phyloP scores from a whole-genome alignment of 2,113 vertebrate species.

The Gasterosteus nipponicus region DNA sequence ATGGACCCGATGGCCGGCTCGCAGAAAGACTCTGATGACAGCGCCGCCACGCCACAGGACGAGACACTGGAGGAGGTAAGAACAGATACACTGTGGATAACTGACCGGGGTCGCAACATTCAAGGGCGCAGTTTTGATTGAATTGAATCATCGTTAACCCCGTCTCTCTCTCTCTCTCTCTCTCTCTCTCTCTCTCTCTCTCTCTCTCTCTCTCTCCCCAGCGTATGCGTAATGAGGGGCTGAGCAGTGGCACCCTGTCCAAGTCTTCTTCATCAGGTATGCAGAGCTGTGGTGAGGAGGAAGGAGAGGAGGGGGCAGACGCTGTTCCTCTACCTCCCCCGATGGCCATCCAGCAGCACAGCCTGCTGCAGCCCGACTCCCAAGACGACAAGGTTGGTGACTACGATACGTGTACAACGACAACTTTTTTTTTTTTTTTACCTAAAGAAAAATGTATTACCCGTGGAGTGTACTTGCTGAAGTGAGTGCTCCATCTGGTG shows the following conservation, averaged over 20 bases:
- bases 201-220: constrained; percentile 59
- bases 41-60: constrained; percentile 94
- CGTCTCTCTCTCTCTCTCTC: not conserved
- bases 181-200: not conserved
- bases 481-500: constrained; percentile 65
- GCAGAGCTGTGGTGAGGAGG: constrained; percentile 99
- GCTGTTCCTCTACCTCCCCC: constrained; percentile 95
- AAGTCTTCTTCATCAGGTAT: constrained; percentile 99
- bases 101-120: not conserved
- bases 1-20: constrained; percentile 86
- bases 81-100: not conserved
- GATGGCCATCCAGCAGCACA: constrained; percentile 99
- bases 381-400: constrained; percentile 96
- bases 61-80: constrained; percentile 95
- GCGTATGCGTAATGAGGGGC: constrained; percentile 96
- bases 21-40: constrained; percentile 97
- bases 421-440: constrained; percentile 1
- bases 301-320: constrained; percentile 95
- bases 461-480: constrained; percentile 42
- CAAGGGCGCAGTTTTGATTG: not conserved
- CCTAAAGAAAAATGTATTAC: constrained; percentile 35
- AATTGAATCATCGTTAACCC: not conserved
- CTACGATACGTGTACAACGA: no score
- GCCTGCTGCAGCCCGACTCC: constrained; percentile 94
- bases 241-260: constrained; percentile 97